Percentiles rank a stretch among this genome's conserved stretches.
Evolutionary conservation across 2,888 invertebrate species (phyloP).

Genomic region (Corythucha ciliata): DNA sequence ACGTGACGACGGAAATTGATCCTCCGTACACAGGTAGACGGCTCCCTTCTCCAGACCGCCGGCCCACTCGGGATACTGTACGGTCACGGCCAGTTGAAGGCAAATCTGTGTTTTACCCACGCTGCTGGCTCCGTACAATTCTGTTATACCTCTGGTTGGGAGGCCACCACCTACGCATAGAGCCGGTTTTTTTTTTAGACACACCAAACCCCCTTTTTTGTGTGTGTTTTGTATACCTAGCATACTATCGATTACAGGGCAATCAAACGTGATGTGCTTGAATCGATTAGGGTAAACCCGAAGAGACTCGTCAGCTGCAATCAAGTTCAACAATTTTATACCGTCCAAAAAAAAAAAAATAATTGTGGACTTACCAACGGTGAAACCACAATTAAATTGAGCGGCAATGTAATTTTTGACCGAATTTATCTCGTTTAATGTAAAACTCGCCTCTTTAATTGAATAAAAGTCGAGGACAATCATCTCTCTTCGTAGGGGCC

Average conservation of each 20-base stretch:
- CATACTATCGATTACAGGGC: conserved; percentile 18
- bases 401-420: too few relatives aligned
- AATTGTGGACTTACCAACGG: too few relatives aligned
- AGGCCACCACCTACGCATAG: conserved; percentile 55
- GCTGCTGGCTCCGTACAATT: conserved; percentile 72
- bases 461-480: too few relatives aligned
- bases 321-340: too few relatives aligned
- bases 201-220: too few relatives aligned
- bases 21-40: conserved; percentile 70
- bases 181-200: background rate
- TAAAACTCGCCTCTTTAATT: too few relatives aligned
- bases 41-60: conserved; percentile 50
- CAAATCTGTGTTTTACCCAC: conserved; percentile 74
- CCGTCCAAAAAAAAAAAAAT: conserved; percentile 13
- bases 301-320: conserved; percentile 10
- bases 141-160: conserved; percentile 57
- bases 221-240: conserved; percentile 14
- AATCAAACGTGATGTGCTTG: conserved; percentile 22
- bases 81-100: conserved; percentile 57
- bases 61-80: conserved; percentile 48
- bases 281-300: conserved; percentile 5
- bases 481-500: too few relatives aligned
- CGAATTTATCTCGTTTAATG: too few relatives aligned
- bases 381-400: too few relatives aligned
- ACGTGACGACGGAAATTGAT: conserved; percentile 61